phyloP scores from a whole-genome alignment of 1,140 invertebrate genomes.

The Oryzaephilus surinamensis region DNA sequence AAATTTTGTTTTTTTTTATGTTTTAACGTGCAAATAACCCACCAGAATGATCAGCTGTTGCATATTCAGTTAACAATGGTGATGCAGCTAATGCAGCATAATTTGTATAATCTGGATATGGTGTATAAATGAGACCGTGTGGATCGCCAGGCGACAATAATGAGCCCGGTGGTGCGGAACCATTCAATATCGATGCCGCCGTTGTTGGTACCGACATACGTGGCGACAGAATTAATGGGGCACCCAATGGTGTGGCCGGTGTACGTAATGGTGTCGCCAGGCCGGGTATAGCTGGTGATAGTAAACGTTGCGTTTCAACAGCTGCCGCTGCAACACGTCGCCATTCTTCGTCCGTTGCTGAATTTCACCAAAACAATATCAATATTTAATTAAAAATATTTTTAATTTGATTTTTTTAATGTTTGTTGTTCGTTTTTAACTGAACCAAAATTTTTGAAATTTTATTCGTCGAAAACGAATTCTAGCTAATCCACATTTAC shows the following conservation, averaged over 20 bases:
- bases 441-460: no score
- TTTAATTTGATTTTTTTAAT: no score
- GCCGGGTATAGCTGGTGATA: constrained; percentile 51
- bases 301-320: constrained; percentile 62
- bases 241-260: constrained; percentile 59
- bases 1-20: not conserved
- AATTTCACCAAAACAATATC: constrained; percentile 7
- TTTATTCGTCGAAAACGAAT: no score
- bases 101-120: constrained; percentile 79
- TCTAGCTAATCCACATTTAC: no score
- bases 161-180: constrained; percentile 54
- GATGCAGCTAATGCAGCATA: constrained; percentile 73
- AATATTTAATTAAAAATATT: no score
- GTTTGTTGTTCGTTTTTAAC: no score
- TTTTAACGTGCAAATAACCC: constrained; percentile 75
- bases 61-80: constrained; percentile 76
- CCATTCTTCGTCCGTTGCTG: constrained; percentile 68
- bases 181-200: constrained; percentile 59
- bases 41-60: constrained; percentile 81
- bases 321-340: constrained; percentile 60
- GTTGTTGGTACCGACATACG: constrained; percentile 71
- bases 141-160: constrained; percentile 45
- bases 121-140: constrained; percentile 57
- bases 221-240: constrained; percentile 78
- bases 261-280: constrained; percentile 55